phyloP scores from a whole-genome alignment of 2,797 vertebrate species.

The Hemitrygon akajei region DNA sequence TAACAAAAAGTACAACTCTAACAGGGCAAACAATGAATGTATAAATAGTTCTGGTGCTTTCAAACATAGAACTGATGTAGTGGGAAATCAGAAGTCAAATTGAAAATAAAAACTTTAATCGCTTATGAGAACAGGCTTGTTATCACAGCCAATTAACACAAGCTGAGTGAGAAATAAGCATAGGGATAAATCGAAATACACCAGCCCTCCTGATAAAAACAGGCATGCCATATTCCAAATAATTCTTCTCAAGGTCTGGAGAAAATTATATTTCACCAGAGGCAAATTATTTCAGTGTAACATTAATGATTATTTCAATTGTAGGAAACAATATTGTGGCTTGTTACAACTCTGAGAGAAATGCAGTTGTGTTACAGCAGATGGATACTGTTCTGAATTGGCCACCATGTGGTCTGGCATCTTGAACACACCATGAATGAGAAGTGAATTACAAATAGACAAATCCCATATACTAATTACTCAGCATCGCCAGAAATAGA shows the following conservation, averaged over 20 bases:
- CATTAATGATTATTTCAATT: background rate
- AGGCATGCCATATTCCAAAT: background rate
- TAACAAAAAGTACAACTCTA: background rate
- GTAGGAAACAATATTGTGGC: background rate
- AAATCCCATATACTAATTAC: background rate
- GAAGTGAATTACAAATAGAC: background rate
- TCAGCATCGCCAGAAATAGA: too few species aligned
- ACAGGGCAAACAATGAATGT: background rate
- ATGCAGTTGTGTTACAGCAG: background rate
- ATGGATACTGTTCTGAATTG: background rate
- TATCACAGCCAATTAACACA: conserved; percentile 15
- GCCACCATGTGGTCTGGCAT: background rate
- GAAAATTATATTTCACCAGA: background rate
- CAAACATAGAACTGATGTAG: background rate
- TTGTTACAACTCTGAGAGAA: background rate
- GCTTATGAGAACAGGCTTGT: background rate
- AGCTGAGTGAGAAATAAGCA: conserved; percentile 1
- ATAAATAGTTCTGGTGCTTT: background rate
- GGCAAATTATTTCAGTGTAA: background rate
- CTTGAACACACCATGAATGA: background rate
- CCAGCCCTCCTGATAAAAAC: background rate
- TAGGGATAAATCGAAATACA: background rate
- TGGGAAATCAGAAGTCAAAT: conserved; percentile 20
- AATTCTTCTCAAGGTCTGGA: background rate
- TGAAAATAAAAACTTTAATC: conserved; percentile 19